Conservation (phyloP, 2,888 invertebrate genomes). For the Troilus luridus region DNA sequence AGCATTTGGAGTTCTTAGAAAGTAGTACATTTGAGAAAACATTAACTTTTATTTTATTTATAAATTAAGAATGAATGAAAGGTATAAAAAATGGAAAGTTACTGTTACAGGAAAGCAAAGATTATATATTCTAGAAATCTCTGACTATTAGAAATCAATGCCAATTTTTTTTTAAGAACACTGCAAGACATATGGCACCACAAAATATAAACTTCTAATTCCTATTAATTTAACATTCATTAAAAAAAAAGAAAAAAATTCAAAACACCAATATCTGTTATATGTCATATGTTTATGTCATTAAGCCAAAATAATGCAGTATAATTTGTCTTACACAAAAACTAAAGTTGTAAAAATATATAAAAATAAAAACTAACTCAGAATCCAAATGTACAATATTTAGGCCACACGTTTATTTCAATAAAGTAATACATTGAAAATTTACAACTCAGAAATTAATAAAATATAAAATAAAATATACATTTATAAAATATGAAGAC, state of each 20-base stretch:
- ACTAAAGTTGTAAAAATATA: conserved; percentile 10
- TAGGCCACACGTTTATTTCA: conserved; percentile 61
- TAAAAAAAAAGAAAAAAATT: not conserved
- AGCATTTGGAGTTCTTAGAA: conserved; percentile 59
- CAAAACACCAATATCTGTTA: not conserved
- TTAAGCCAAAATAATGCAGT: conserved; percentile 7
- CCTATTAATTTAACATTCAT: conserved; percentile 3
- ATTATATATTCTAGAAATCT: conserved; percentile 37
- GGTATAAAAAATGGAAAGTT: conserved; percentile 46
- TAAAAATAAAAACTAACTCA: conserved; percentile 25
- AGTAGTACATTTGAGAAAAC: conserved; percentile 36
- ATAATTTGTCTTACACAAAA: not conserved
- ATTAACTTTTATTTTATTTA: conserved; percentile 50
- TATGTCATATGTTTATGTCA: not conserved
- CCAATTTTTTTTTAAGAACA: not conserved
- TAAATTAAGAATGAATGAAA: conserved; percentile 43
- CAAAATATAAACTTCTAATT: conserved; percentile 45
- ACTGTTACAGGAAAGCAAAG: conserved; percentile 46
- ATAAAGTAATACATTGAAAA: conserved; percentile 62
- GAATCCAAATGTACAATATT: conserved; percentile 50
- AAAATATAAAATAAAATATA: no score
- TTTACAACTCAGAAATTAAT: conserved; percentile 53
- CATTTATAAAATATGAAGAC: conserved; percentile 51
- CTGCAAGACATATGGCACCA: conserved; percentile 49
- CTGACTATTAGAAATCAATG: conserved; percentile 30